Percentiles rank a stretch among this genome's conserved stretches.
phyloP scores from a whole-genome alignment of 2,888 invertebrate species.

The Cephus nigrinus region DNA sequence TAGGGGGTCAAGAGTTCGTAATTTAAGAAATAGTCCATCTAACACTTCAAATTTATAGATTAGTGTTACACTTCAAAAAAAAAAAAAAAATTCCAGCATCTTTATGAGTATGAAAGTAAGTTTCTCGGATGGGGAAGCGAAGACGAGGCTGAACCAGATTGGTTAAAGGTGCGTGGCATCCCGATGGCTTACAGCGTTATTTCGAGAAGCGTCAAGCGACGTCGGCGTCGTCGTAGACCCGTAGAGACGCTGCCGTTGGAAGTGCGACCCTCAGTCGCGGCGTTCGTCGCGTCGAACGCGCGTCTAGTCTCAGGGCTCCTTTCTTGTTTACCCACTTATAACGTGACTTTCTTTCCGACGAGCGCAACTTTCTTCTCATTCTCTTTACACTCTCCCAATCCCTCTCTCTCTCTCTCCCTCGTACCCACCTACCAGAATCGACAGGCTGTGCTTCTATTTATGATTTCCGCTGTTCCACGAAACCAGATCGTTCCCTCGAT shows the following conservation, averaged over 20 bases:
- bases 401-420: background rate
- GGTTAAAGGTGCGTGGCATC: background rate
- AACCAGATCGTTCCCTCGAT: background rate
- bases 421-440: background rate
- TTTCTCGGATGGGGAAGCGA: background rate
- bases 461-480: background rate
- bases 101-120: background rate
- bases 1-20: background rate
- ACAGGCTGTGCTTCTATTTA: background rate
- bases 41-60: background rate
- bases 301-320: background rate
- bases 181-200: constrained; percentile 29
- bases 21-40: background rate
- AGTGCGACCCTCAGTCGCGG: constrained; percentile 4
- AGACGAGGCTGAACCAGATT: background rate
- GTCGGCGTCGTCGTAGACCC: constrained; percentile 20
- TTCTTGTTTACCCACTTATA: constrained; percentile 13
- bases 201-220: constrained; percentile 37
- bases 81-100: background rate
- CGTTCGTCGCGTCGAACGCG: constrained; percentile 5
- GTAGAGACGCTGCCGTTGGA: constrained; percentile 1
- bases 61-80: background rate
- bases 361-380: background rate
- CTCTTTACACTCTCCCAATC: background rate
- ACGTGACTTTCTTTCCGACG: background rate